Base-by-base conservation (phyloP, 1,140 invertebrate genomes). In the Helicorthomorpha holstii region DNA sequence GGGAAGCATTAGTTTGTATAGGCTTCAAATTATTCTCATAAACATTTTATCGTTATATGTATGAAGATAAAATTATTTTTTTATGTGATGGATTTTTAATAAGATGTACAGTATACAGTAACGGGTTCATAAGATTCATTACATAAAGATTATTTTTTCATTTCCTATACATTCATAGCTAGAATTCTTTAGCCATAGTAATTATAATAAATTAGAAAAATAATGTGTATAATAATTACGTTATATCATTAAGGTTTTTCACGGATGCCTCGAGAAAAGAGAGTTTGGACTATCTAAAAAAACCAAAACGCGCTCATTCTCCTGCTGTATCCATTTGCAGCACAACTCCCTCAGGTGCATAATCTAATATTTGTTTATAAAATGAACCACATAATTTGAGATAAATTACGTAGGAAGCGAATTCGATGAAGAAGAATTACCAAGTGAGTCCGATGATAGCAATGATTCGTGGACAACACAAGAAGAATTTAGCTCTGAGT, bases 391-490 rank as follows among this genome's bases (percentile, higher is more conserved):
- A 34, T n/a, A n/a, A 12, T 19, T 42, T 29, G 38, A 41, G 21
- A 29, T 29, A n/a, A 42, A 19, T 52, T 3, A 25, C 59, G 14
- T 53, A 66, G 66, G 62, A 14, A 68, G 66, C 63, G 66, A 68
- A 41, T 57, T 61, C 45, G 64, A 66, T 52, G 64, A 66, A 16
- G 59, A 65, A 27, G 60, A 59, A 27, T 49, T 62, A 16, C 43
- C 55, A 24, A 65, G 60, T 57, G 63, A 64, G 27, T 62, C 66
- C 43, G 81, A 83, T 63, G 79, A 85, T 65, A 83, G 81, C 64
- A 82, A 84, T 69, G 82, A 84, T 61, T 85, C 82, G 1, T 84
- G 82, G 80, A 79, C 80, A 34, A 81, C 77, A 21, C 73, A 75
- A 26, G 81, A 83, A 64, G 81, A 85, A 63, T 82, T 82, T 57